phyloP scores from a whole-genome alignment of 2,113 vertebrate genomes.

The Mirza zaza region DNA sequence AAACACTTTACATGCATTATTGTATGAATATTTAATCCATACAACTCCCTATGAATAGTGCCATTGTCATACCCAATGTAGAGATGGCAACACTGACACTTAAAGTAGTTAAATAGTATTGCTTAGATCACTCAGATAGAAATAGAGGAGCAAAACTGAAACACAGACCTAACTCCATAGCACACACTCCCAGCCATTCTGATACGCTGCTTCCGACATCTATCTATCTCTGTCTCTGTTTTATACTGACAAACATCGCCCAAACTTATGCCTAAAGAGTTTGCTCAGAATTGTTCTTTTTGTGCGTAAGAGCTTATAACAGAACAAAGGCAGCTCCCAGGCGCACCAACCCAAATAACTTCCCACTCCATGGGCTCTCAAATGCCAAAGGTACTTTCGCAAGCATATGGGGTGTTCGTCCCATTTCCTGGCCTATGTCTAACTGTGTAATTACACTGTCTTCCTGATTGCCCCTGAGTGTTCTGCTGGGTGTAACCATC shows the following conservation, averaged over 20 bases:
- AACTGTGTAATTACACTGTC: conserved; percentile 68
- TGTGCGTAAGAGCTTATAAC: conserved; percentile 53
- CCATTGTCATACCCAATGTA: neutral
- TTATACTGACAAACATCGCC: neutral
- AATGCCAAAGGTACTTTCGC: conserved; percentile 62
- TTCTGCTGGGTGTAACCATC: conserved; percentile 25
- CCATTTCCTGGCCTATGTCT: conserved; percentile 76
- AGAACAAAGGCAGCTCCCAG: conserved; percentile 39
- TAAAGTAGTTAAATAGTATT: neutral
- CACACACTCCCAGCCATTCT: neutral
- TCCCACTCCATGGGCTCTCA: conserved; percentile 52
- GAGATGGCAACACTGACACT: neutral
- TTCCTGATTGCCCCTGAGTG: conserved; percentile 68
- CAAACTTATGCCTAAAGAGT: neutral
- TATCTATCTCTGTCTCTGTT: neutral
- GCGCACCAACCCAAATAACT: conserved; percentile 61
- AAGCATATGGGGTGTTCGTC: conserved; percentile 68
- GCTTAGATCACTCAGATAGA: neutral
- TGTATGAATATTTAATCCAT: neutral
- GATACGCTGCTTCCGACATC: neutral
- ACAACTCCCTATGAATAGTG: neutral
- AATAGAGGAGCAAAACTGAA: neutral
- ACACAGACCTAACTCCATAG: neutral
- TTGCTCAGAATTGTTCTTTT: conserved; percentile 26
- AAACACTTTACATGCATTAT: neutral